Base-by-base conservation (phyloP, 2,113 vertebrate species). In the Chrysemys picta region DNA sequence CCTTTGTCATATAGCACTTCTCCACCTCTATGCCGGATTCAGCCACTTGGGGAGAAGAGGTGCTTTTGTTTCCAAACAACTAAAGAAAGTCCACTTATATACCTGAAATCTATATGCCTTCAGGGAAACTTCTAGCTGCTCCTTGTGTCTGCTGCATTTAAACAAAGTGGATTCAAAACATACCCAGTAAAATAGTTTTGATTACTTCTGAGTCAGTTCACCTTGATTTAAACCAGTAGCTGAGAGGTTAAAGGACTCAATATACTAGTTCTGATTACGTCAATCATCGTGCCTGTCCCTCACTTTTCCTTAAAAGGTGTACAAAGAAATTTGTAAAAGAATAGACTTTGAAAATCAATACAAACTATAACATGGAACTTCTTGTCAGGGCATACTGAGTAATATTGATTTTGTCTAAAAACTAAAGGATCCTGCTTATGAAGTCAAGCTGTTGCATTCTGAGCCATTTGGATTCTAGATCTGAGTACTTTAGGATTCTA, bases 341-440 rank as follows among this genome's bases (percentile, higher is more conserved):
- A 91, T 87, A 93, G 72, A 9, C 95, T 95, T 92, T 82, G 78
- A 92, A 94, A 94, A 92, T 91, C 86, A 91, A 62, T 85, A 88
- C 19, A 83, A 93, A 79, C 83, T 38, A 54, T 79, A 93, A 84
- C 16, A 57, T 3, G 82, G 80, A 92, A 82, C 79, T 88, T 89
- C 21, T 42, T 90, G 87, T 42, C 84, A 94, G 75, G 80, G 86
- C 7, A 25, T 57, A 56, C 1, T 80, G 57, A 94, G 94, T 72
- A 89, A 81, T 50, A 95, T 8, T n/a, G 80, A 96, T 82, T n/a
- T 84, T 65, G 85, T 47, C 80, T 79, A 56, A 85, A 91, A 90
- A 87, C 84, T 7, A 84, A 83, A 85, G n/a, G 62, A 49, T 87
- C 85, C 47, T 86, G 65, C 6, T 94, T 13, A 31, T 65, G 62